phyloP scores from a whole-genome alignment of 2,888 invertebrate genomes.

The Eristalis arbustorum region DNA sequence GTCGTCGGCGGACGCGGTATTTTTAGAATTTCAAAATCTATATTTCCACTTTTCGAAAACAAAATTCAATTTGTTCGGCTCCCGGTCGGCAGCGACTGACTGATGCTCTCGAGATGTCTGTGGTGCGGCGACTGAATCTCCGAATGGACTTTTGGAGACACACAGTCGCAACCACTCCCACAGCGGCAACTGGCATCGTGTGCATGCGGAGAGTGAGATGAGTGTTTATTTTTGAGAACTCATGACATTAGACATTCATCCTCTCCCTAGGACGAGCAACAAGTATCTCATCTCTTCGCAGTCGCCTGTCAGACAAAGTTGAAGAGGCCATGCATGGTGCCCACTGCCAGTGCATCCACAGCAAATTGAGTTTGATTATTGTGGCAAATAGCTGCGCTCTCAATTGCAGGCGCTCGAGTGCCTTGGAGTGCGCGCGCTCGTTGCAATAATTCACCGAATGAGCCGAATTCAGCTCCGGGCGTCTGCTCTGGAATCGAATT shows the following conservation, averaged over 20 bases:
- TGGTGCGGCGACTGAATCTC: slow-evolving; percentile 54
- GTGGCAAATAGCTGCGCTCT: slow-evolving; percentile 38
- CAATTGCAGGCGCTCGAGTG: slow-evolving; percentile 56
- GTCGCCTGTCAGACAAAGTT: slow-evolving; percentile 36
- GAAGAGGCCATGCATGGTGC: slow-evolving; percentile 39
- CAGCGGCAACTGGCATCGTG: neutral
- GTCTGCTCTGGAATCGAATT: neutral
- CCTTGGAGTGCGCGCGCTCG: neutral
- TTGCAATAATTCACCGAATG: slow-evolving; percentile 12
- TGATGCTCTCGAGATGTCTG: slow-evolving; percentile 65
- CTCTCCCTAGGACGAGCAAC: neutral
- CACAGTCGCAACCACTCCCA: neutral
- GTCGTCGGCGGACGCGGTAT: slow-evolving; percentile 21
- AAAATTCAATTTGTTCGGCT: slow-evolving; percentile 7
- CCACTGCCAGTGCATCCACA: neutral
- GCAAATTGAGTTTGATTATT: slow-evolving; percentile 60
- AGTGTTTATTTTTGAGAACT: slow-evolving; percentile 47
- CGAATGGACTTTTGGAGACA: slow-evolving; percentile 64
- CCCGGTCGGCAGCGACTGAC: slow-evolving; percentile 12
- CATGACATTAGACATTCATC: slow-evolving; percentile 1
- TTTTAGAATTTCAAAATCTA: slow-evolving; percentile 54
- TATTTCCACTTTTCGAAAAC: slow-evolving; percentile 13
- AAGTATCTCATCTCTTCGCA: slow-evolving; percentile 1
- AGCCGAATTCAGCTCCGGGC: too few species aligned
- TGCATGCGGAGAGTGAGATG: slow-evolving; percentile 17